These are phyloP conservation scores for Puntigrus tetrazona DNA, from an alignment of 2,113 vertebrate genomes.

Conservation along the genomic window DNA sequence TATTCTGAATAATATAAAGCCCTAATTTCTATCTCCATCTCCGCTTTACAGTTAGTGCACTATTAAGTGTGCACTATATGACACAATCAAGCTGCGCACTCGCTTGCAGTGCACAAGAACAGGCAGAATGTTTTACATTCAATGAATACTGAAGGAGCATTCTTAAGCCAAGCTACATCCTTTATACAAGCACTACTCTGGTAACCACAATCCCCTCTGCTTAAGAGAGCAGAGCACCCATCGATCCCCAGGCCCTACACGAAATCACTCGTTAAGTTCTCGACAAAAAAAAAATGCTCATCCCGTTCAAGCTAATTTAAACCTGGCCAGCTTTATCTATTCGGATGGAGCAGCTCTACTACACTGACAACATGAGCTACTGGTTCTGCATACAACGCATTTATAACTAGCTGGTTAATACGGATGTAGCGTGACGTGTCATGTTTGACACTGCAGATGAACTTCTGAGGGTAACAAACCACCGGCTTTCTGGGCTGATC, in stretches of 20 bases:
- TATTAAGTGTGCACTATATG: constrained; percentile 24
- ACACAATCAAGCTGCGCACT: constrained; percentile 34
- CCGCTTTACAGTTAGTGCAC: constrained; percentile 1
- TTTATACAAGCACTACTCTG: not conserved
- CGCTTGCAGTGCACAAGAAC: not conserved
- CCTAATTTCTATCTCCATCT: not conserved
- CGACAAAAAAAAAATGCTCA: not conserved
- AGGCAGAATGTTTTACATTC: constrained; percentile 46
- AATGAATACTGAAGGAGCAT: constrained; percentile 39
- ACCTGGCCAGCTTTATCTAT: not conserved
- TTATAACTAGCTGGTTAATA: not conserved
- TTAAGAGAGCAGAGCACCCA: not conserved
- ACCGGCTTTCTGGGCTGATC: not conserved
- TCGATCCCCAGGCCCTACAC: constrained; percentile 22
- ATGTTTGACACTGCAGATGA: constrained; percentile 13
- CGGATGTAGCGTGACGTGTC: not conserved
- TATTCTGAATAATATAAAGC: constrained; percentile 3
- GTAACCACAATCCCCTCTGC: constrained; percentile 29
- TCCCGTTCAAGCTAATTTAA: not conserved
- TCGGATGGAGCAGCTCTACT: constrained; percentile 21
- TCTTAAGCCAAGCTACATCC: constrained; percentile 33
- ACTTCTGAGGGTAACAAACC: constrained; percentile 7
- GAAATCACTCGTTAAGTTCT: constrained; percentile 6
- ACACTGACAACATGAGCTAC: not conserved
- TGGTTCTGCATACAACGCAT: not conserved